Evolutionary conservation across 2,888 invertebrate genomes (phyloP).

Genomic region (Abrostola tripartita): DNA sequence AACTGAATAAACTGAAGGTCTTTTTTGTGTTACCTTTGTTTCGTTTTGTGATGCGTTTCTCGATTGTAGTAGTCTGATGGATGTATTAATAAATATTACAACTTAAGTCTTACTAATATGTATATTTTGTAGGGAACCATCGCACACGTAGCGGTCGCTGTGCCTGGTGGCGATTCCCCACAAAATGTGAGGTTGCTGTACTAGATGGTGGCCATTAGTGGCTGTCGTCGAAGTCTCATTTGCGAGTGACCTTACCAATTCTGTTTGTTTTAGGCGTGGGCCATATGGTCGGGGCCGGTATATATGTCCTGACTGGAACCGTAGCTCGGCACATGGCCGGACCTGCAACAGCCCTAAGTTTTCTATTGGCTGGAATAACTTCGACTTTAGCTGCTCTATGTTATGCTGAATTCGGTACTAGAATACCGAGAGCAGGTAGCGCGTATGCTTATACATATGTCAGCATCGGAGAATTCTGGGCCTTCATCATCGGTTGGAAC

Average conservation of each 20-base stretch:
- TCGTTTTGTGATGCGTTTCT: no score
- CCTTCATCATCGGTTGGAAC: constrained; percentile 98
- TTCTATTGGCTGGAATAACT: constrained; percentile 92
- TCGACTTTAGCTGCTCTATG: constrained; percentile 94
- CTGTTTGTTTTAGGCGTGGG: constrained; percentile 91
- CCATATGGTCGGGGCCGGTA: constrained; percentile 98
- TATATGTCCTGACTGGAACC: constrained; percentile 96
- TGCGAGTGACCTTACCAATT: not conserved
- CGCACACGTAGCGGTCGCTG: constrained; percentile 28
- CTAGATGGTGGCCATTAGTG: constrained; percentile 26
- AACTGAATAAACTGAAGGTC: no score
- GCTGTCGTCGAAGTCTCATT: constrained; percentile 4
- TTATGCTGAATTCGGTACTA: constrained; percentile 96
- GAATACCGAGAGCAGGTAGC: constrained; percentile 96
- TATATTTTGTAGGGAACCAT: constrained; percentile 27
- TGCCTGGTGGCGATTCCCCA: constrained; percentile 38
- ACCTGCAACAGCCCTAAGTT: constrained; percentile 93
- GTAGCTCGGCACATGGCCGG: constrained; percentile 94
- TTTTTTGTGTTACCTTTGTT: no score
- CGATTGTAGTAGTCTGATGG: no score
- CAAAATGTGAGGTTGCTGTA: constrained; percentile 44
- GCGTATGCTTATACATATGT: constrained; percentile 98
- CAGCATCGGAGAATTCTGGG: constrained; percentile 97
- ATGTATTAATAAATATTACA: no score
- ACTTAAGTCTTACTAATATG: constrained; percentile 7